Conservation (phyloP, 2,797 vertebrate genomes). For the Scolopax bukidnonensis region DNA sequence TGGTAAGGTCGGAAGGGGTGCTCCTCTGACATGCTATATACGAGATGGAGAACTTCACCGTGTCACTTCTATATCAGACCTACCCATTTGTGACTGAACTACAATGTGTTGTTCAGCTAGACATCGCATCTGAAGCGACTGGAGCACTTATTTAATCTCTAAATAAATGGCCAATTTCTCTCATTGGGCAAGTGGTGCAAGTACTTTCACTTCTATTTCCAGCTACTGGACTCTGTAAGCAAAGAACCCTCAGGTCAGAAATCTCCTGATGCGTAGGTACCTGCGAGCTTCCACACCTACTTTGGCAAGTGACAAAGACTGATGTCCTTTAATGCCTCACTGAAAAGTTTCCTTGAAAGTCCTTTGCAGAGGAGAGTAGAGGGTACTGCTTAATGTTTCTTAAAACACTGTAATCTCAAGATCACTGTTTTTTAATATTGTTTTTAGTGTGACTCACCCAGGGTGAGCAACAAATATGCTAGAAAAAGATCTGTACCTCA, state of each 20-base stretch:
- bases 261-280: background rate
- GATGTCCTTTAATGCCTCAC: background rate
- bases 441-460: background rate
- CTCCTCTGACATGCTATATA: background rate
- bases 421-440: background rate
- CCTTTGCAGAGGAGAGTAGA: background rate
- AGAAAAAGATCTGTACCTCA: background rate
- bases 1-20: background rate
- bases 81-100: background rate
- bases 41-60: background rate
- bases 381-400: background rate
- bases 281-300: background rate
- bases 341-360: background rate
- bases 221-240: background rate
- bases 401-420: background rate
- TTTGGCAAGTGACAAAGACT: background rate
- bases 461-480: background rate
- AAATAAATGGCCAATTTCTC: background rate
- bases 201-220: background rate
- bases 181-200: background rate
- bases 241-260: background rate
- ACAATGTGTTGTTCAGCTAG: background rate
- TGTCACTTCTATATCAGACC: background rate
- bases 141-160: background rate
- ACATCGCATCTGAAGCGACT: background rate